These are phyloP conservation scores for Pygocentrus nattereri DNA, from an alignment of 2,797 vertebrate genomes.

Conservation along the genomic window DNA sequence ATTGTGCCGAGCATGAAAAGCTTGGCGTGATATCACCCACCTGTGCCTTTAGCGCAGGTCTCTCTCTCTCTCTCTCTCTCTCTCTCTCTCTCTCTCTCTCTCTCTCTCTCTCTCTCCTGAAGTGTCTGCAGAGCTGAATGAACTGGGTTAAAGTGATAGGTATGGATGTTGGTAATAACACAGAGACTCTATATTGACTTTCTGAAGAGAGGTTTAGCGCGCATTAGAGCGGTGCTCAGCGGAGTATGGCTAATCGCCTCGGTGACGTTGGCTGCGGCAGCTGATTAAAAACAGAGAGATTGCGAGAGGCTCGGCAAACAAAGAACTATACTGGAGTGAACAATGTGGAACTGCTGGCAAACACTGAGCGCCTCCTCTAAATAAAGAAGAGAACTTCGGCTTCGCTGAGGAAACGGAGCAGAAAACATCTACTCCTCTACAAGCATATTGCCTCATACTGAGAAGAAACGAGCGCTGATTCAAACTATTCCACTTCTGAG, in stretches of 20 bases:
- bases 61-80: constrained; percentile 15
- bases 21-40: background rate
- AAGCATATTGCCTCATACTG: too few relatives aligned
- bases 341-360: background rate
- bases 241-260: constrained; percentile 32
- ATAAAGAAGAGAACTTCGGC: background rate
- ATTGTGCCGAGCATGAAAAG: background rate
- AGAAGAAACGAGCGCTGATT: too few relatives aligned
- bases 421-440: too few relatives aligned
- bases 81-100: constrained; percentile 16
- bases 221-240: background rate
- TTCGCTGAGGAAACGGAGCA: too few relatives aligned
- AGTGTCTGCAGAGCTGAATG: constrained; percentile 28
- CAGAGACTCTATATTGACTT: constrained; percentile 35
- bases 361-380: background rate
- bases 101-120: constrained; percentile 10
- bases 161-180: constrained; percentile 56
- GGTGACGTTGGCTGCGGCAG: constrained; percentile 23
- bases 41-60: background rate
- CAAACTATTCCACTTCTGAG: too few relatives aligned
- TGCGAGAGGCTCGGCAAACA: constrained; percentile 1
- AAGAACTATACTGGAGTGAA: background rate
- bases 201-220: constrained; percentile 28
- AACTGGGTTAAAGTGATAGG: constrained; percentile 33
- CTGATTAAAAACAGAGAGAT: constrained; percentile 15